A percentile compares a stretch with the other conserved stretches of the same genome.
Conservation (phyloP, 2,888 invertebrate genomes). For the Cryptocephalus primarius region DNA sequence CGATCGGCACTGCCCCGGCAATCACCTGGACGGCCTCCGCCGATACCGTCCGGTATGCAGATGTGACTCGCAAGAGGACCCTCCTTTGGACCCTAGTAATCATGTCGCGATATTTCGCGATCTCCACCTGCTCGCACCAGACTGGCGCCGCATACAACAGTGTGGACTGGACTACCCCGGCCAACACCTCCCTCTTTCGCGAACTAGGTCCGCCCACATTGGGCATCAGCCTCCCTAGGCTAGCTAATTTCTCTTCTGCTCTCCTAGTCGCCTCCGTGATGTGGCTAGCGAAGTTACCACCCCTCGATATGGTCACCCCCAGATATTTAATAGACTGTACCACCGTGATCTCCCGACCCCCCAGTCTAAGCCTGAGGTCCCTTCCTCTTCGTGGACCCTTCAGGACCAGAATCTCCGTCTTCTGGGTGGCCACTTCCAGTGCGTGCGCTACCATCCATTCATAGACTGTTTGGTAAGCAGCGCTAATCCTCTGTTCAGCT, state of each 20-base stretch:
- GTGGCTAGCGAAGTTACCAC: not conserved
- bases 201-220: not conserved
- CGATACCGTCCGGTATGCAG: not conserved
- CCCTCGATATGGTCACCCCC: not conserved
- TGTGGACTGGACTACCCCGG: not conserved
- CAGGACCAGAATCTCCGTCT: not conserved
- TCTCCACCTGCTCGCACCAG: not conserved
- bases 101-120: not conserved
- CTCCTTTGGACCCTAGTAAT: not conserved
- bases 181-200: not conserved
- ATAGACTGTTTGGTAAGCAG: not conserved
- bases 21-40: not conserved
- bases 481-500: too few relatives aligned
- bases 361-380: not conserved
- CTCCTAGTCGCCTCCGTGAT: not conserved
- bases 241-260: not conserved
- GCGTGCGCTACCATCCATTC: not conserved
- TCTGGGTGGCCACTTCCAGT: too few relatives aligned
- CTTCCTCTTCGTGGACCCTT: not conserved
- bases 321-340: not conserved
- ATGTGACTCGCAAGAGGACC: not conserved
- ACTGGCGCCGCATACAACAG: not conserved
- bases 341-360: not conserved
- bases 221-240: not conserved
- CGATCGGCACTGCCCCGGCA: not conserved